Conservation (phyloP, 2,888 invertebrate species). For the Stenolophus ochropezus region DNA sequence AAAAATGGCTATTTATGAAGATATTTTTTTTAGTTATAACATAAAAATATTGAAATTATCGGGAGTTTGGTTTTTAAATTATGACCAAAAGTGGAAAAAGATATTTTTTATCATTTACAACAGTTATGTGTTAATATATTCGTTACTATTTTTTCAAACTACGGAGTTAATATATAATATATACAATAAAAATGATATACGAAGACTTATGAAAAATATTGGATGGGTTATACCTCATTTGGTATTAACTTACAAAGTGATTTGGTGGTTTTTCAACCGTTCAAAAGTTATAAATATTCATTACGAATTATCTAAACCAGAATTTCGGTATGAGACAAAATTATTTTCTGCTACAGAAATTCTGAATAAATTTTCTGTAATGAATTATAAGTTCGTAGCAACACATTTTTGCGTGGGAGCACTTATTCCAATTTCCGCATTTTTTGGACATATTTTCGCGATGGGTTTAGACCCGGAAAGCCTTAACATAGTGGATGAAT, state of each 20-base stretch:
- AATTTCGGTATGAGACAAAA: background rate
- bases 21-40: background rate
- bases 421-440: background rate
- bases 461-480: conserved; percentile 2
- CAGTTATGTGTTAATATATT: background rate
- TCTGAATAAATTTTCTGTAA: background rate
- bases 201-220: background rate
- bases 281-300: background rate
- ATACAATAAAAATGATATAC: background rate
- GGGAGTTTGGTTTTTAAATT: conserved; percentile 3
- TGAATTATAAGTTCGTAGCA: background rate
- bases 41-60: conserved; percentile 2
- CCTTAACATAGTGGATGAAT: background rate
- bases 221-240: background rate
- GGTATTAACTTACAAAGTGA: background rate
- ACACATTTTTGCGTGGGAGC: conserved; percentile 10
- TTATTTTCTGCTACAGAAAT: background rate
- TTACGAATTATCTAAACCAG: background rate
- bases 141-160: background rate
- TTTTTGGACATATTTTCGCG: background rate
- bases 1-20: background rate
- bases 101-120: background rate
- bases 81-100: conserved; percentile 5
- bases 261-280: background rate
- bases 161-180: background rate